A percentile compares a stretch with the other conserved stretches of the same genome.
Evolutionary conservation across 1,140 invertebrate species (phyloP).

Genomic region (Drosophila seguyi): DNA sequence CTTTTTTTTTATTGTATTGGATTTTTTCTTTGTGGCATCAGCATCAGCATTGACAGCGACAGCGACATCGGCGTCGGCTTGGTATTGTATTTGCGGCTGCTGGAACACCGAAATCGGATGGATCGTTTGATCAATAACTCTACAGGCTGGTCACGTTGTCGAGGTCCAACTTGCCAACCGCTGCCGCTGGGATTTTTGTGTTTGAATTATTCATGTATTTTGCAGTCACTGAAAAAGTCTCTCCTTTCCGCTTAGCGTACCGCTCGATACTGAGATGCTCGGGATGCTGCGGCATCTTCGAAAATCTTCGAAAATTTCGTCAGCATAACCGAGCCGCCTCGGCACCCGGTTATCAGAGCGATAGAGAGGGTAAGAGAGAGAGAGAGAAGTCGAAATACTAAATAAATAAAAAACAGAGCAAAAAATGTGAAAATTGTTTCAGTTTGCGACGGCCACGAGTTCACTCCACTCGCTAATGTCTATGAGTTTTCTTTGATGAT

Average conservation of each 20-base stretch:
- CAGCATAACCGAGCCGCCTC: constrained; percentile 52
- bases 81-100: constrained; percentile 13
- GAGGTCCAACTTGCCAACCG: constrained; percentile 46
- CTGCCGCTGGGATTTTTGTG: constrained; percentile 34
- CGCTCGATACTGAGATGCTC: constrained; percentile 59
- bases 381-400: constrained; percentile 14
- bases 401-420: constrained; percentile 33
- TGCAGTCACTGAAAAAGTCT: constrained; percentile 58
- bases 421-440: constrained; percentile 55
- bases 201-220: constrained; percentile 79
- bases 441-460: constrained; percentile 72
- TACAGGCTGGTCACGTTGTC: constrained; percentile 76
- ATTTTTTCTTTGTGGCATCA: constrained; percentile 39
- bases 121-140: constrained; percentile 74
- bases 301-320: constrained; percentile 67
- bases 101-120: constrained; percentile 38
- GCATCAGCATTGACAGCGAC: neutral
- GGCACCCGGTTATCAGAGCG: constrained; percentile 45
- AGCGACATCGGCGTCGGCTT: neutral
- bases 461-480: constrained; percentile 70
- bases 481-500: constrained; percentile 78
- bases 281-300: constrained; percentile 25
- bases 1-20: constrained; percentile 30
- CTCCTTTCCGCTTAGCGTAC: constrained; percentile 59
- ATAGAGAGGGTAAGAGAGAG: constrained; percentile 9